These are phyloP conservation scores for Phaedon cochleariae DNA, from an alignment of 2,888 invertebrate species.

Conservation along the genomic window DNA sequence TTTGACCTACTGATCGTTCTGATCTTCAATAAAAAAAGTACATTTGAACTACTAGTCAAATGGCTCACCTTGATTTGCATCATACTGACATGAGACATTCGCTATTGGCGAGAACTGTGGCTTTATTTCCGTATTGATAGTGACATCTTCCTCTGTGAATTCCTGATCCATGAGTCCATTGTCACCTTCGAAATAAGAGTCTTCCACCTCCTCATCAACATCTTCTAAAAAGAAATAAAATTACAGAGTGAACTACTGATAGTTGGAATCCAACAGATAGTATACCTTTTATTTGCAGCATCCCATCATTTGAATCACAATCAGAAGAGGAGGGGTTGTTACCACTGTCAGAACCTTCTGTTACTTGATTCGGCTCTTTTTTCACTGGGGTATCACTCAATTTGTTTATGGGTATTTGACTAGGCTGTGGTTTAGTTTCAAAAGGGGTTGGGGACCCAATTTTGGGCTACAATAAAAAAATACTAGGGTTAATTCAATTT, in stretches of 20 bases:
- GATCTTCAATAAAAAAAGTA: no score
- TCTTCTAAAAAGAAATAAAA: conserved; percentile 41
- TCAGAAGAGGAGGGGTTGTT: conserved; percentile 58
- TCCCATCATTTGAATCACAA: conserved; percentile 59
- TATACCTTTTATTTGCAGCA: conserved; percentile 53
- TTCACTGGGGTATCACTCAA: conserved; percentile 50
- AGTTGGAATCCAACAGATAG: no score
- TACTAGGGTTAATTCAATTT: no score
- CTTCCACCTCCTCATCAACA: conserved; percentile 56
- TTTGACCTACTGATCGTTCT: no score
- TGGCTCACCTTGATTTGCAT: conserved; percentile 59
- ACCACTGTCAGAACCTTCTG: conserved; percentile 49
- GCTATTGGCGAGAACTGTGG: conserved; percentile 65
- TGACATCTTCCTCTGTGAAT: conserved; percentile 58
- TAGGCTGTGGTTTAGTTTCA: conserved; percentile 58
- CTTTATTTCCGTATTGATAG: conserved; percentile 50
- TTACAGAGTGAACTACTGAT: no score
- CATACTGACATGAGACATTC: conserved; percentile 73
- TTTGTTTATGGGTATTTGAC: conserved; percentile 55
- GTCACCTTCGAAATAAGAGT: conserved; percentile 59
- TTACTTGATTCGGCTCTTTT: conserved; percentile 53
- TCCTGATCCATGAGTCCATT: conserved; percentile 60
- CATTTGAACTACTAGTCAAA: no score
- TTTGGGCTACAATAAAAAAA: conserved; percentile 31
- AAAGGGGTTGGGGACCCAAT: conserved; percentile 31